These are phyloP conservation scores for Pristiophorus japonicus DNA, from an alignment of 2,113 vertebrate genomes.

Conservation along the genomic window DNA sequence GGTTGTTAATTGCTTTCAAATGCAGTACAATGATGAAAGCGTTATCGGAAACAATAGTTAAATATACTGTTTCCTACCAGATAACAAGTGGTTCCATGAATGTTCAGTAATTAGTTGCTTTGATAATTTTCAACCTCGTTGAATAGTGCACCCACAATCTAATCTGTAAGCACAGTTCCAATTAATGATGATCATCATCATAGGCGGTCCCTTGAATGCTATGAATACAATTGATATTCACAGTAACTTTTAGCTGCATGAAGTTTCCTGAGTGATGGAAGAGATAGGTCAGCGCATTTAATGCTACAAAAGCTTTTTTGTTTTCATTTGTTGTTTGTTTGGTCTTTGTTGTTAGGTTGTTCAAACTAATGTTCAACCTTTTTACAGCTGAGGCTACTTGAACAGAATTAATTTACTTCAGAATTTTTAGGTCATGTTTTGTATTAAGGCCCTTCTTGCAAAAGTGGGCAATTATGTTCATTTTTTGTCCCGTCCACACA, in stretches of 20 bases:
- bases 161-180: neutral
- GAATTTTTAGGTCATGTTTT: neutral
- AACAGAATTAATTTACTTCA: neutral
- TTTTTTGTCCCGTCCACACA: neutral
- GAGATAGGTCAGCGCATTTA: neutral
- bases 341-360: neutral
- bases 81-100: neutral
- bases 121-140: constrained; percentile 14
- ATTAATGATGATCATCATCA: too few relatives aligned
- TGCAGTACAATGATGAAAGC: constrained; percentile 9
- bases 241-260: neutral
- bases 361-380: neutral
- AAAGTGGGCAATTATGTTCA: neutral
- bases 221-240: constrained; percentile 27
- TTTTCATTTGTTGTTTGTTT: neutral
- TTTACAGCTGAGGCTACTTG: neutral
- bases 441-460: neutral
- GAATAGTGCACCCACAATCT: neutral
- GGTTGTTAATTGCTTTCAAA: neutral
- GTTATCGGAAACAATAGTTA: neutral
- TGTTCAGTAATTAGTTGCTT: neutral
- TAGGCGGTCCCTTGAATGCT: too few relatives aligned
- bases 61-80: neutral
- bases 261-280: neutral
- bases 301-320: neutral